A percentile compares a stretch with the other conserved stretches of the same genome.
phyloP scores from a whole-genome alignment of 2,113 vertebrate species.

The Calcarius ornatus region DNA sequence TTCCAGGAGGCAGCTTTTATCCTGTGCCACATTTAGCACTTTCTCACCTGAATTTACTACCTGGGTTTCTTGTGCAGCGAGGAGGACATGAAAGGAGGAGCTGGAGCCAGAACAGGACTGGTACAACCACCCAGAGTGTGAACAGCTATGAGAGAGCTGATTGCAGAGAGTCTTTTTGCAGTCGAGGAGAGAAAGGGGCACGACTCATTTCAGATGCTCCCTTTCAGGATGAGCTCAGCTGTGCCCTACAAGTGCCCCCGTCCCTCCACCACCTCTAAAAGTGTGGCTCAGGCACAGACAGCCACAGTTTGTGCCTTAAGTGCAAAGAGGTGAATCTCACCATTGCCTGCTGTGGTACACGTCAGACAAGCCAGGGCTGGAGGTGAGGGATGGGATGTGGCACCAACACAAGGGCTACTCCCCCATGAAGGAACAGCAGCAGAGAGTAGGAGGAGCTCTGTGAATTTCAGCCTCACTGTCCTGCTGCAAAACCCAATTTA shows the following conservation, averaged over 20 bases:
- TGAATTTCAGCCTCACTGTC: background rate
- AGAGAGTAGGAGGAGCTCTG: background rate
- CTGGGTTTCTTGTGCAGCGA: background rate
- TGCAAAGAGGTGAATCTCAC: background rate
- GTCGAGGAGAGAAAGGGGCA: background rate
- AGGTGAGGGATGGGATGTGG: background rate
- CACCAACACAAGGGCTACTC: background rate
- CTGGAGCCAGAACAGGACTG: background rate
- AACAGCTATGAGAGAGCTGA: background rate
- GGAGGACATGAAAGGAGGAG: background rate
- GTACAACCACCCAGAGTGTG: background rate
- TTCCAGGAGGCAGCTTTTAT: background rate
- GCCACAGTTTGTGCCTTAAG: fast-evolving
- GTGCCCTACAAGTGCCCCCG: background rate
- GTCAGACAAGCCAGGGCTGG: background rate
- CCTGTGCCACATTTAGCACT: background rate
- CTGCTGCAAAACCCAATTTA: background rate
- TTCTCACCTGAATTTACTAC: background rate
- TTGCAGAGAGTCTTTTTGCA: background rate
- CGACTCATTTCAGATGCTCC: background rate
- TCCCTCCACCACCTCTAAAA: background rate
- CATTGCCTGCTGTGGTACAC: fast-evolving
- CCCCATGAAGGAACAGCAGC: background rate
- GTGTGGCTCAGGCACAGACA: background rate
- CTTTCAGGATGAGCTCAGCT: background rate